Conservation (phyloP, 2,113 vertebrate genomes). For the Vicugna pacos region DNA sequence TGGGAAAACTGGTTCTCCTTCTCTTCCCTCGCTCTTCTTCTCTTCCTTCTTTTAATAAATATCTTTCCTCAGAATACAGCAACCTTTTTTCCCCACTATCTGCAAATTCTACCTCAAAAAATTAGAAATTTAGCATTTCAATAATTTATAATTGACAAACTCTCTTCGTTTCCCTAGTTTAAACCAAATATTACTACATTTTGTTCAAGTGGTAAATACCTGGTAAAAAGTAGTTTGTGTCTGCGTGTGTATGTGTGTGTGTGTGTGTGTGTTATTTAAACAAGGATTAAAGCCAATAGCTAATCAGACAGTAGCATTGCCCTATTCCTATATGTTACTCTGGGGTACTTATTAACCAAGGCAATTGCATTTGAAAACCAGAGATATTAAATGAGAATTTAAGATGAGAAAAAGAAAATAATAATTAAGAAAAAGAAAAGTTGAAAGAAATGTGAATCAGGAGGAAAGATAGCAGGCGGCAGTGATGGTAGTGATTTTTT, state of each 20-base stretch:
- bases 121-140: neutral
- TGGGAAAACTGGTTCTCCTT: conserved; percentile 45
- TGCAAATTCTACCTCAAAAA: neutral
- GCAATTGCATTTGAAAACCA: neutral
- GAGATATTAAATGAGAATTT: neutral
- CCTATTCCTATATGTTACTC: neutral
- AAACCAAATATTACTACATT: neutral
- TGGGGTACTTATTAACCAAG: neutral
- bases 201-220: neutral
- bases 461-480: neutral
- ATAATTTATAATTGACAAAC: neutral
- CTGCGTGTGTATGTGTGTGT: neutral
- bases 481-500: no score
- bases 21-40: no score
- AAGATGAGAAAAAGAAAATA: neutral
- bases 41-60: conserved; percentile 13
- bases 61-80: neutral
- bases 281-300: neutral
- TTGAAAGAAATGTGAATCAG: neutral
- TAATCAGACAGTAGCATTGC: neutral
- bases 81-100: neutral
- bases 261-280: conserved; percentile 11
- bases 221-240: neutral
- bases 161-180: neutral
- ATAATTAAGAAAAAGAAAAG: neutral